Evolutionary conservation across 1,140 invertebrate species (phyloP).

Genomic region (Oedothorax gibbosus): DNA sequence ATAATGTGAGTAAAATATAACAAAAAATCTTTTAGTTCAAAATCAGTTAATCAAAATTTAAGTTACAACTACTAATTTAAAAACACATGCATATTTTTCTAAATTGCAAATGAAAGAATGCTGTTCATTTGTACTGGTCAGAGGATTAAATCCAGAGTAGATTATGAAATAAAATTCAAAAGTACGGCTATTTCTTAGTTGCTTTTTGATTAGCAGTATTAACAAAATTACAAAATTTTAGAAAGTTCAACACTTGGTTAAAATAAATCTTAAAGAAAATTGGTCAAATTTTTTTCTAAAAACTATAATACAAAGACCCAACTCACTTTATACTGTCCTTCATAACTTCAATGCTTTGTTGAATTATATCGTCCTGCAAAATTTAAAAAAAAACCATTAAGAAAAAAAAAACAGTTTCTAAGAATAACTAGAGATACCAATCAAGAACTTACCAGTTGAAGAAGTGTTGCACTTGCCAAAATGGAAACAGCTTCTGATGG

Average conservation of each 20-base stretch:
- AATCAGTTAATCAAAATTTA: no score
- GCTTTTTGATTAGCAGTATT: not conserved
- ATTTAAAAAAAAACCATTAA: not conserved
- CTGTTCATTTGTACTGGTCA: no score
- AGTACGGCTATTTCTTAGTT: not conserved
- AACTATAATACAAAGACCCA: not conserved
- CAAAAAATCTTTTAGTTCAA: no score
- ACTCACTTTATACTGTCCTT: conserved; percentile 77
- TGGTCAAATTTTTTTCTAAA: not conserved
- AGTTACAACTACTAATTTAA: no score
- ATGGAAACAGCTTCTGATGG: conserved; percentile 78
- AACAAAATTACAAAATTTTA: not conserved
- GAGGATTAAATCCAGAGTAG: no score
- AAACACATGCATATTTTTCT: no score
- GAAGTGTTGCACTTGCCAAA: conserved; percentile 80
- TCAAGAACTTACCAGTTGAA: conserved; percentile 73
- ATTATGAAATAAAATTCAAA: not conserved
- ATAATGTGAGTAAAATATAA: no score
- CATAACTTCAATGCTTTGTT: conserved; percentile 82
- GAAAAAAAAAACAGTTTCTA: no score
- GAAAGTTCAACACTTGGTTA: not conserved
- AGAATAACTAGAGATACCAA: not conserved
- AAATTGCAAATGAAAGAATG: no score
- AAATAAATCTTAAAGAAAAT: not conserved
- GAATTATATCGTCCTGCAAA: conserved; percentile 77